Conservation (phyloP, 1,140 invertebrate genomes). For the Gryon sp. region DNA sequence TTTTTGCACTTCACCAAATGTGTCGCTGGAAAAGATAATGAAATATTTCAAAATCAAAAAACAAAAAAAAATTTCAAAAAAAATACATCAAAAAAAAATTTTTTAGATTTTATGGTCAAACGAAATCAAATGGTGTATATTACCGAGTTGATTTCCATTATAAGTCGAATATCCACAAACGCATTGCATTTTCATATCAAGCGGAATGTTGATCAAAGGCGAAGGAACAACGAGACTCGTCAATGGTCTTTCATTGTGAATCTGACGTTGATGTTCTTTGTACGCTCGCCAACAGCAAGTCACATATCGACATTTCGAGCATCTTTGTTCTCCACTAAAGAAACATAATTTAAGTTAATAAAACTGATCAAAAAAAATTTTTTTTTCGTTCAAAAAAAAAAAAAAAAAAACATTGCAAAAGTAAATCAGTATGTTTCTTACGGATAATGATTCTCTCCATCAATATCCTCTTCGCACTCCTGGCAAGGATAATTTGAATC, state of each 20-base stretch:
- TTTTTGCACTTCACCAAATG: conserved; percentile 76
- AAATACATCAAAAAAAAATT: conserved; percentile 4
- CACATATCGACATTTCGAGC: conserved; percentile 87
- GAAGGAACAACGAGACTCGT: conserved; percentile 80
- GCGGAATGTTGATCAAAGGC: conserved; percentile 76
- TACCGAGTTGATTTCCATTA: conserved; percentile 81
- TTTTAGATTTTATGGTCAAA: too few species aligned
- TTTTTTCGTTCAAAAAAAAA: conserved; percentile 16
- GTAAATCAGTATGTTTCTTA: conserved; percentile 75
- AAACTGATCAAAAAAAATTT: conserved; percentile 30
- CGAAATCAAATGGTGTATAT: too few species aligned
- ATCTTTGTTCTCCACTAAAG: conserved; percentile 85
- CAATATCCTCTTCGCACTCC: conserved; percentile 85
- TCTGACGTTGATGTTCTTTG: conserved; percentile 85
- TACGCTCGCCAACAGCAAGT: conserved; percentile 88
- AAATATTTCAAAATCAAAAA: conserved; percentile 19
- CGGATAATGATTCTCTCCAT: conserved; percentile 84
- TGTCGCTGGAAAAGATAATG: conserved; percentile 67
- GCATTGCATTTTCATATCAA: conserved; percentile 84
- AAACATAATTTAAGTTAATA: conserved; percentile 66
- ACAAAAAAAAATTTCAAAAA: conserved; percentile 9
- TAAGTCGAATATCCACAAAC: conserved; percentile 86
- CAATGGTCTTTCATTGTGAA: conserved; percentile 80
- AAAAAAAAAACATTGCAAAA: not conserved
- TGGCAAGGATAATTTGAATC: conserved; percentile 79